Base-by-base conservation (phyloP, 2,888 invertebrate genomes). In the Colletes collaris region DNA sequence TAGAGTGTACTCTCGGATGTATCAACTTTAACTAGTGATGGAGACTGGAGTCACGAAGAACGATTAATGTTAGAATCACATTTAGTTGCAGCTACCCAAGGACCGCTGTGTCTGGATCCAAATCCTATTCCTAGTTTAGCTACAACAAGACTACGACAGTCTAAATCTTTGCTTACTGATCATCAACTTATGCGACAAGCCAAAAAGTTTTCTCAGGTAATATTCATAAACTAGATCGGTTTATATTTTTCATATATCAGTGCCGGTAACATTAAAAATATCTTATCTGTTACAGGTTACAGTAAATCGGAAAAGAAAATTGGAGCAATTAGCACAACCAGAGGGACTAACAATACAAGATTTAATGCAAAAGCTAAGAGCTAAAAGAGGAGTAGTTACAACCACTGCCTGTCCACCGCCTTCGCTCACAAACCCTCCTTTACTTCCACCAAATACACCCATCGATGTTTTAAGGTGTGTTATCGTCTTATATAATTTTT, bases 91-190 rank as follows among this genome's bases (percentile, higher is more conserved):
- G 97, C 97, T 13, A 97, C 97, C 4, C 96, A 97, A 81, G 97
- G 97, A 13, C 97, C 97, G 5, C 94, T 99, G 50, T 98, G 98
- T 92, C 94, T 99, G 67, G 98, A 98, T 93, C 98, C 98, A 4
- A 96, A 97, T 89, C 97, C 97, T 3, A 95, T 96, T 40, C 96
- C 98, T 56, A 96, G 97, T 44, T 93, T 97, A 65, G 94, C 97
- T 74, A 95, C 96, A 46, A 97, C 97, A 66, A 95, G 96, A 86
- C 93, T 97, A 56, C 96, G 97, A 90, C 96, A 96, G 85, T 95
- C 96, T 66, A 95, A 96, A 74, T 94, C 96, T 86, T 94, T 96
- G 73, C 96, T 97, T 88, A 96, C 96, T 87, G 96, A 97, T 49
- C 95, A 96, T 71, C 95, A 96, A 88, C 94, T 97, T 89, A 94